A percentile compares a stretch with the other conserved stretches of the same genome.
Conservation (phyloP, 2,797 vertebrate species). For the Sternotherus odoratus region DNA sequence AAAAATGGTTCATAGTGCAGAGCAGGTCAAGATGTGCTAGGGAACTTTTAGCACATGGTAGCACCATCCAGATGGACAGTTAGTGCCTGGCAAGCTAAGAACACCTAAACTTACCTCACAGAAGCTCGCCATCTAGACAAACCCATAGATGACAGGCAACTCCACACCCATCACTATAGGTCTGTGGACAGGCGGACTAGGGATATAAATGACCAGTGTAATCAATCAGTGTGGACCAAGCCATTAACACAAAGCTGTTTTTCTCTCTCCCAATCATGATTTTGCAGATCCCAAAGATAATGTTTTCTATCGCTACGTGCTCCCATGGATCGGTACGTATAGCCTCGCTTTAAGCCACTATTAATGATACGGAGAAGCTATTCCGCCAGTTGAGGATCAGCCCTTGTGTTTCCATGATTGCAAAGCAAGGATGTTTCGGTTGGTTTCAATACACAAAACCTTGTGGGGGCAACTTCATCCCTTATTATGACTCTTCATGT, state of each 20-base stretch:
- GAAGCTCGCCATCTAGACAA: background rate
- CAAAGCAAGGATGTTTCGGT: background rate
- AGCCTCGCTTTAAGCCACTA: background rate
- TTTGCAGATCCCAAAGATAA: constrained; percentile 69
- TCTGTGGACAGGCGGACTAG: background rate
- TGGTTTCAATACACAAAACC: background rate
- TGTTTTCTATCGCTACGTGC: constrained; percentile 18
- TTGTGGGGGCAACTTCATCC: background rate
- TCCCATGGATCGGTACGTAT: constrained; percentile 60
- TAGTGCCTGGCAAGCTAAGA: background rate
- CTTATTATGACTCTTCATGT: background rate
- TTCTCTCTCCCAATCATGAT: background rate
- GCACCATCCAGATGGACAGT: too few species aligned
- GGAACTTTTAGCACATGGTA: background rate
- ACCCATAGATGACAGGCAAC: background rate
- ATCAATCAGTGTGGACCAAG: background rate
- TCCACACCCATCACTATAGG: background rate
- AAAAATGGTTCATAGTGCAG: background rate
- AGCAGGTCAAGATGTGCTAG: background rate
- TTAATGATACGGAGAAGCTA: background rate
- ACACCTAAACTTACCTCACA: background rate
- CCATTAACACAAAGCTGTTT: background rate
- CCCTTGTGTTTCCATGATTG: background rate
- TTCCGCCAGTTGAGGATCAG: background rate
- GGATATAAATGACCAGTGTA: background rate